These are phyloP conservation scores for Diprion similis DNA, from an alignment of 1,140 invertebrate genomes.

Conservation along the genomic window DNA sequence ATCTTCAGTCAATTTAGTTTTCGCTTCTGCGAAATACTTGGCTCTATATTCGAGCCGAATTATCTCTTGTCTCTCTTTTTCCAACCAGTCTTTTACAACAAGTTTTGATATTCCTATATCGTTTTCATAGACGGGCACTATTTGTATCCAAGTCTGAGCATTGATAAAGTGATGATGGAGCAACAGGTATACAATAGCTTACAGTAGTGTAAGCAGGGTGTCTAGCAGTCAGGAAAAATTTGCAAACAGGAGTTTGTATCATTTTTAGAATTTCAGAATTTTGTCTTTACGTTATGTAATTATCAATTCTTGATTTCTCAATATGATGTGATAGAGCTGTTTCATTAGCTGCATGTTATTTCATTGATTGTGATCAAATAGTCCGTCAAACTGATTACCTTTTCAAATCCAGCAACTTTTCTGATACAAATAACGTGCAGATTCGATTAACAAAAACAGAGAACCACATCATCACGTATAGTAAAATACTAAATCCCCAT, in stretches of 20 bases:
- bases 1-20: no score
- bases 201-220: not conserved
- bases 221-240: not conserved
- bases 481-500: no score
- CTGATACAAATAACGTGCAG: no score
- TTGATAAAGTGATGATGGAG: slow-evolving; percentile 45
- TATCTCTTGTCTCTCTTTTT: no score
- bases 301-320: not conserved
- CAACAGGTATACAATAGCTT: slow-evolving; percentile 38
- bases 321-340: not conserved
- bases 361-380: not conserved
- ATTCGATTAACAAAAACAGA: no score
- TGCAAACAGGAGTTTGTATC: not conserved
- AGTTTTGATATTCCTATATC: not conserved
- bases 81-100: not conserved
- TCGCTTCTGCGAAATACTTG: no score
- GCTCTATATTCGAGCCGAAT: no score
- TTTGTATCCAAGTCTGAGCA: slow-evolving; percentile 36
- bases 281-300: not conserved
- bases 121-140: slow-evolving; percentile 43
- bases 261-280: not conserved
- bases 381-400: not conserved
- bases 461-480: no score
- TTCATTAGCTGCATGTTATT: not conserved
- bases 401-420: no score